These are phyloP conservation scores for Isotomurus palustris DNA, from an alignment of 2,888 invertebrate genomes.

Conservation along the genomic window DNA sequence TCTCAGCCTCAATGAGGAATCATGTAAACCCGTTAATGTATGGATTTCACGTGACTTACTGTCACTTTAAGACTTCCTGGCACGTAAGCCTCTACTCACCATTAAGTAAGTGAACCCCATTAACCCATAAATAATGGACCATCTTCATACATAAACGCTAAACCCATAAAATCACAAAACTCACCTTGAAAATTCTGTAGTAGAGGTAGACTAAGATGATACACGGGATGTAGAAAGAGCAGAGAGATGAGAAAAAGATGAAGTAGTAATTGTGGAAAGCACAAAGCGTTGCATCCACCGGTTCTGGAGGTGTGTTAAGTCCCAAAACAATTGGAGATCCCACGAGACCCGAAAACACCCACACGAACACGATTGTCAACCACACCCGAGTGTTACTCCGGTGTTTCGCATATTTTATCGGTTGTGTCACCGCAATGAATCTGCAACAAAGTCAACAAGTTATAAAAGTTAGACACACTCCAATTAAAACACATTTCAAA, in stretches of 20 bases:
- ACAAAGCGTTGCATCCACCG: conserved; percentile 61
- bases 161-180: too few relatives aligned
- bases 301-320: conserved; percentile 83
- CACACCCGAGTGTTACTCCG: conserved; percentile 92
- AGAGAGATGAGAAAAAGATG: conserved; percentile 94
- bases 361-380: conserved; percentile 89
- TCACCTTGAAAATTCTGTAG: conserved; percentile 93
- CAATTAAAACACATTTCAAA: too few relatives aligned
- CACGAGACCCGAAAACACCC: conserved; percentile 92
- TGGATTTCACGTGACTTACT: too few relatives aligned
- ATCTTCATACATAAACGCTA: too few relatives aligned
- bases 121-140: too few relatives aligned
- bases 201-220: conserved; percentile 97
- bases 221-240: conserved; percentile 98
- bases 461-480: too few relatives aligned
- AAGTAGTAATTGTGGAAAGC: conserved; percentile 97
- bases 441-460: conserved; percentile 63
- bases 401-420: conserved; percentile 98
- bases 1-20: too few relatives aligned
- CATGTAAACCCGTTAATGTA: too few relatives aligned
- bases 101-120: too few relatives aligned
- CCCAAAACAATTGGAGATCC: conserved; percentile 95
- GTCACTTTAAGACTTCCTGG: too few relatives aligned
- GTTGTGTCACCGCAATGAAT: conserved; percentile 97
- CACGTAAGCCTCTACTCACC: too few relatives aligned